Evolutionary conservation across 2,888 invertebrate species (phyloP).

Genomic region (Lepetodrilus schrolli): DNA sequence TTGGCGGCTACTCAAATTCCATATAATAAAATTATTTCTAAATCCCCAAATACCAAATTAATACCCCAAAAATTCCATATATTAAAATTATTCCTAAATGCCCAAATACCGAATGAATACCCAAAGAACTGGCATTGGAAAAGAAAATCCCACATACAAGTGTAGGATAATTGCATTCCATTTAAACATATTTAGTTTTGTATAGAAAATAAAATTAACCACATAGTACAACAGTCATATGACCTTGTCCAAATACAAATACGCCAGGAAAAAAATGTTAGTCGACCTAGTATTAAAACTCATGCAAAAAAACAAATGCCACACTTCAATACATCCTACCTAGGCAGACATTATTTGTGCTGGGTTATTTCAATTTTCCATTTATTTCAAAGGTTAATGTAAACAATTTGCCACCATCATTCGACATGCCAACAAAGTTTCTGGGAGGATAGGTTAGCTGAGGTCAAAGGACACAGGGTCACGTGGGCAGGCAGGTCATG

Average conservation of each 20-base stretch:
- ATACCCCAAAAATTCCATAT: too few species aligned
- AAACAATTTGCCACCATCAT: conserved; percentile 15
- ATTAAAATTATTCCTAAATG: too few species aligned
- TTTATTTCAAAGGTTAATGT: background rate
- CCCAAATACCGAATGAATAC: too few species aligned
- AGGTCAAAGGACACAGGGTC: conserved; percentile 2
- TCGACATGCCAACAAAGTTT: conserved; percentile 19
- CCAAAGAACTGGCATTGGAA: too few species aligned
- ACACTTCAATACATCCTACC: conserved; percentile 8
- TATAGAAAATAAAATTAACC: too few species aligned
- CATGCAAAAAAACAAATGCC: conserved; percentile 22
- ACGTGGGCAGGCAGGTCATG: background rate
- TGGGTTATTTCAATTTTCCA: background rate
- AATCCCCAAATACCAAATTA: too few species aligned
- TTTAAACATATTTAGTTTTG: too few species aligned
- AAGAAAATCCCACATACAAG: too few species aligned
- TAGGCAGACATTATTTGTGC: background rate
- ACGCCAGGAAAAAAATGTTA: background rate
- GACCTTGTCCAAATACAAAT: background rate
- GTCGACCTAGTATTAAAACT: background rate
- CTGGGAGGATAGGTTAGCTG: conserved; percentile 11
- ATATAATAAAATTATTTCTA: too few species aligned
- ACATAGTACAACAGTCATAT: background rate
- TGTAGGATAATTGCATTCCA: too few species aligned
- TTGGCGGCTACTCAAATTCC: too few species aligned